phyloP scores from a whole-genome alignment of 2,888 invertebrate genomes.

The Branchinecta sandiegonensis region DNA sequence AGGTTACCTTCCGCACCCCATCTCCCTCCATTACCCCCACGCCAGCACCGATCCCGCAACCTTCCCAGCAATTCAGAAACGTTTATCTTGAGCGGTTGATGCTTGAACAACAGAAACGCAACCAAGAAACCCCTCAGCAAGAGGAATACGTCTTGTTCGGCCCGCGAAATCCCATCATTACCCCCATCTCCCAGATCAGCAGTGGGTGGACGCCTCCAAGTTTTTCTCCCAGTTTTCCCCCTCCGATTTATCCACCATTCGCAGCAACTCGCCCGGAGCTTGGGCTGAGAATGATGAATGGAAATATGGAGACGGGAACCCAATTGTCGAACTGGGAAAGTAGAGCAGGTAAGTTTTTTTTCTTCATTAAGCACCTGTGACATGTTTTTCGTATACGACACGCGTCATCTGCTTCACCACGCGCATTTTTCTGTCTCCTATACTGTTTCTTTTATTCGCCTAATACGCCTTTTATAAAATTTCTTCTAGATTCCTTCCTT shows the following conservation, averaged over 20 bases:
- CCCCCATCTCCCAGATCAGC: background rate
- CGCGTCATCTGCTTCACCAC: too few species aligned
- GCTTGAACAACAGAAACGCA: slow-evolving; percentile 2
- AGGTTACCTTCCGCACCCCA: background rate
- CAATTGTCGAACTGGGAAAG: too few species aligned
- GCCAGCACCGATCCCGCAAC: background rate
- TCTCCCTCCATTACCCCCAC: background rate
- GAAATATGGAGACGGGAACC: background rate
- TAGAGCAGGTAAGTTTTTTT: background rate
- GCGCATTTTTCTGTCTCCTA: too few species aligned
- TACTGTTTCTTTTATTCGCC: too few species aligned
- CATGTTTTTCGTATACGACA: too few species aligned
- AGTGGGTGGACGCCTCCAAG: background rate
- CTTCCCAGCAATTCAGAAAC: background rate
- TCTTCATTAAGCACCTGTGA: too few species aligned
- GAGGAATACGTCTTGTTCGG: slow-evolving; percentile 3
- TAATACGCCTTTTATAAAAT: too few species aligned
- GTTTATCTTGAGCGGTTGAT: background rate
- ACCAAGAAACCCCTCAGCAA: background rate
- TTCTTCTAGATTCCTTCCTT: too few species aligned
- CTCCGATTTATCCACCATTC: slow-evolving; percentile 1
- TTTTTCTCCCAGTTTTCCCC: background rate
- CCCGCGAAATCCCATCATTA: slow-evolving; percentile 3
- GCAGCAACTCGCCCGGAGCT: background rate
- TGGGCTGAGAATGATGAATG: slow-evolving; percentile 1